phyloP scores from a whole-genome alignment of 2,113 vertebrate species.

The Panthera uncia region DNA sequence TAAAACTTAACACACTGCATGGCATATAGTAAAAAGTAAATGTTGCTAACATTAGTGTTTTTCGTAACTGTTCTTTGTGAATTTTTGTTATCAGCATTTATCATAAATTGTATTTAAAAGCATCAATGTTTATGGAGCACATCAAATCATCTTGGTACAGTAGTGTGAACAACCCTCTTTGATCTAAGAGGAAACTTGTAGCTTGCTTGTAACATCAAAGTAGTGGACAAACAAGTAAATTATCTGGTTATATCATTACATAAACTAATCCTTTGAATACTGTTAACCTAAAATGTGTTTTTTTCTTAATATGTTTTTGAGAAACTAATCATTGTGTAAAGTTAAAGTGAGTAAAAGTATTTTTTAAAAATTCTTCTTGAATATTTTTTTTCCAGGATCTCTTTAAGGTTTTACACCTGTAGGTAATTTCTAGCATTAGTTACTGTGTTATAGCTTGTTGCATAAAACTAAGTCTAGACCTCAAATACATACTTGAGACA shows the following conservation, averaged over 20 bases:
- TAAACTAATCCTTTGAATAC: not conserved
- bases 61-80: not conserved
- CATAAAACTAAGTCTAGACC: not conserved
- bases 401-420: not conserved
- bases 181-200: not conserved
- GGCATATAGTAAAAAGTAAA: slow-evolving; percentile 21
- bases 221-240: not conserved
- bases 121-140: not conserved
- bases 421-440: slow-evolving; percentile 27
- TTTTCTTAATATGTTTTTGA: not conserved
- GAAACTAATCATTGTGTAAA: not conserved
- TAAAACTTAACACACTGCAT: not conserved
- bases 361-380: not conserved
- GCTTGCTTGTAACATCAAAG: not conserved
- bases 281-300: not conserved
- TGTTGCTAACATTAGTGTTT: slow-evolving; percentile 15
- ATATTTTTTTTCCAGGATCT: not conserved
- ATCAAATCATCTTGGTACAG: not conserved
- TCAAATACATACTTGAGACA: not conserved
- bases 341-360: not conserved
- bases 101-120: slow-evolving; percentile 11
- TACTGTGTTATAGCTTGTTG: not conserved
- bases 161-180: not conserved
- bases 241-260: not conserved
- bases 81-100: slow-evolving; percentile 15